Conservation (phyloP, 2,113 vertebrate genomes). For the Pelvicachromis taeniatus region DNA sequence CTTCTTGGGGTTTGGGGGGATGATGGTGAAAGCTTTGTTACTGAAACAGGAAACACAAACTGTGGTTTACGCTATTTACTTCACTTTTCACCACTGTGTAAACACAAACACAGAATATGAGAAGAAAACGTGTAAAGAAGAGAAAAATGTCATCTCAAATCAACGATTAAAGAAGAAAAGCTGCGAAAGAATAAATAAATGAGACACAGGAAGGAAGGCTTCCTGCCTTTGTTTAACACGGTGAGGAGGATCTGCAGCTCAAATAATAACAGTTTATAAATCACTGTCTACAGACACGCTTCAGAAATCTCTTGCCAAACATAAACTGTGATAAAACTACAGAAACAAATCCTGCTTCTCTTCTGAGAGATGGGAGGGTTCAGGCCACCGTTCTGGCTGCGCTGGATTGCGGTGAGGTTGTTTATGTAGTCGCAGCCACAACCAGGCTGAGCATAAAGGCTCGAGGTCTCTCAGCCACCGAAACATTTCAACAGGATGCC, state of each 20-base stretch:
- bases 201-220: not conserved
- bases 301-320: not conserved
- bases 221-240: not conserved
- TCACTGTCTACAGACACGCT: not conserved
- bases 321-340: not conserved
- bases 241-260: not conserved
- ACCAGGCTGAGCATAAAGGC: not conserved
- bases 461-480: rapidly evolving
- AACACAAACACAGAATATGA: rapidly evolving
- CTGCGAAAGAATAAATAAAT: too few relatives aligned
- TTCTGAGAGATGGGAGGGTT: not conserved
- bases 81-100: rapidly evolving
- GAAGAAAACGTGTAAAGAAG: rapidly evolving
- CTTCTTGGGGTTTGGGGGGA: constrained; percentile 64
- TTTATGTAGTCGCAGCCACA: not conserved
- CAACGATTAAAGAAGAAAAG: not conserved
- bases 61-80: rapidly evolving
- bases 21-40: constrained; percentile 62
- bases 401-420: not conserved
- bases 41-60: constrained; percentile 31
- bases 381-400: not conserved
- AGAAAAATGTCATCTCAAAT: not conserved
- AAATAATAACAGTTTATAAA: not conserved
- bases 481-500: not conserved
- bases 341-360: not conserved